These are phyloP conservation scores for Cryptus armator DNA, from an alignment of 2,888 invertebrate species.

Conservation along the genomic window DNA sequence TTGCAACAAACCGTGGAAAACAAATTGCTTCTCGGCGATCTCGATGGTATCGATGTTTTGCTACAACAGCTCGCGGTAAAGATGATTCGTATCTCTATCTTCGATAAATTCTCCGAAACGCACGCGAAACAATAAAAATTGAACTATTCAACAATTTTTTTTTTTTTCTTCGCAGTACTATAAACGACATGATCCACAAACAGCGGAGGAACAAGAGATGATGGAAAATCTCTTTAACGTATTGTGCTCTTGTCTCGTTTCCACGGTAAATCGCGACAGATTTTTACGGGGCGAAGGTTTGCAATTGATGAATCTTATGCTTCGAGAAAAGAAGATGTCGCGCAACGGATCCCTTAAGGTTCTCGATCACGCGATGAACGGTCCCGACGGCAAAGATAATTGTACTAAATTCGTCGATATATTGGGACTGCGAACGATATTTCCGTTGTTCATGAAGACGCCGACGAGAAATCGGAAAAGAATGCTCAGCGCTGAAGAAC, in stretches of 20 bases:
- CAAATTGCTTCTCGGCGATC: conserved; percentile 92
- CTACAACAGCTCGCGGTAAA: conserved; percentile 96
- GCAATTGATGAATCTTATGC: conserved; percentile 99
- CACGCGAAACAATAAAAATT: neutral
- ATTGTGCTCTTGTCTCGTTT: conserved; percentile 97
- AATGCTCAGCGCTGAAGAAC: conserved; percentile 93
- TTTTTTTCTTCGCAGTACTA: conserved; percentile 90
- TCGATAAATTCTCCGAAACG: neutral
- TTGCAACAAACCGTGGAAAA: conserved; percentile 96
- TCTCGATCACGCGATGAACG: conserved; percentile 98
- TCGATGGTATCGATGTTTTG: conserved; percentile 98
- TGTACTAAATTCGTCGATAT: conserved; percentile 99
- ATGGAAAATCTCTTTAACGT: conserved; percentile 99
- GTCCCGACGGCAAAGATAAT: conserved; percentile 96
- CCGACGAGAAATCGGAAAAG: conserved; percentile 94
- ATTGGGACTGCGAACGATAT: conserved; percentile 97
- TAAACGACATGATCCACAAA: conserved; percentile 96
- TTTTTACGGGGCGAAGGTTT: conserved; percentile 98
- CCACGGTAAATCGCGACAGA: conserved; percentile 94
- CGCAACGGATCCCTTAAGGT: conserved; percentile 98
- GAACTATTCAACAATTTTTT: neutral
- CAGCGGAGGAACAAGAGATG: conserved; percentile 97
- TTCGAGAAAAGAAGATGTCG: conserved; percentile 98
- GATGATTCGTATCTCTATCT: neutral
- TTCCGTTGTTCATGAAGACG: conserved; percentile 99